Percentiles rank a stretch among this genome's conserved stretches.
These are phyloP conservation scores for Helogale parvula DNA, from an alignment of 2,113 vertebrate genomes.

Conservation along the genomic window DNA sequence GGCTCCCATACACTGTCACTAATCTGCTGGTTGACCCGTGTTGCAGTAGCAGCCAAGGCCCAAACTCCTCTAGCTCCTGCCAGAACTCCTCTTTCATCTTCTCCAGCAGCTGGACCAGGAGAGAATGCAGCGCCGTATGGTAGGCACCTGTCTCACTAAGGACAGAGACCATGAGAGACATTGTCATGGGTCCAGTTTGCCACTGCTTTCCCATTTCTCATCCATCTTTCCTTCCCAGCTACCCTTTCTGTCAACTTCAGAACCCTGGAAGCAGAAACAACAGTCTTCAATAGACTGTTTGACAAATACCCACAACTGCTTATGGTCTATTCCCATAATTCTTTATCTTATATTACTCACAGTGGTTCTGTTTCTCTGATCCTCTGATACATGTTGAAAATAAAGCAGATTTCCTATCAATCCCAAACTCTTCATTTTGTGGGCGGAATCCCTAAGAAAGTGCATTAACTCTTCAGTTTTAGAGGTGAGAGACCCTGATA, in stretches of 20 bases:
- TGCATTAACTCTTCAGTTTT: not conserved
- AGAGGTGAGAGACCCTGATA: not conserved
- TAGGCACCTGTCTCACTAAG: not conserved
- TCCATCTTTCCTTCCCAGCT: not conserved
- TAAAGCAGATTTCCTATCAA: not conserved
- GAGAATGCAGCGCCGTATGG: rapidly evolving
- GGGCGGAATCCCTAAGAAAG: not conserved
- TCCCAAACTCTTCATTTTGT: not conserved
- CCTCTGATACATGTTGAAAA: not conserved
- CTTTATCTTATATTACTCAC: not conserved
- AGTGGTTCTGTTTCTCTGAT: not conserved
- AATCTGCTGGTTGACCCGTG: not conserved
- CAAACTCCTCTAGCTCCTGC: not conserved
- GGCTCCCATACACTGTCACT: not conserved
- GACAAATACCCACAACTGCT: not conserved
- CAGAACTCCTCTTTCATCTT: not conserved
- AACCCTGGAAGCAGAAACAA: not conserved
- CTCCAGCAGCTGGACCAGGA: not conserved
- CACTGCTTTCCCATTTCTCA: not conserved
- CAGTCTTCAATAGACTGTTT: not conserved
- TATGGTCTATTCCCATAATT: not conserved
- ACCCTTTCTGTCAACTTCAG: not conserved
- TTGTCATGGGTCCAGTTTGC: not conserved
- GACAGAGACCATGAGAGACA: not conserved
- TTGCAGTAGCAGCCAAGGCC: not conserved